Base-by-base conservation (phyloP, 2,888 invertebrate genomes). In the Proisotoma minuta region DNA sequence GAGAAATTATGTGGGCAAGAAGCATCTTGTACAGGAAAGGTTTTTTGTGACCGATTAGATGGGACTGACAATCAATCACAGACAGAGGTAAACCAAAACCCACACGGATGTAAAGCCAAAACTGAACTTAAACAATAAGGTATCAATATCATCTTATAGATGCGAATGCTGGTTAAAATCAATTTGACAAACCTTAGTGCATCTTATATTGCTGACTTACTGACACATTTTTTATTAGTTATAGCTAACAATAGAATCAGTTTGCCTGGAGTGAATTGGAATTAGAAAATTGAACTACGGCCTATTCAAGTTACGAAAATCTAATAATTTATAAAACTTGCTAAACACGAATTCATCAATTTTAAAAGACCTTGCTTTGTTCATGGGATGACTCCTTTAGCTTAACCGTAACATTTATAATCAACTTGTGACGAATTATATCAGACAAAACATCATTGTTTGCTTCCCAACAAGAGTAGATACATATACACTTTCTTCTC, bases 291-390 rank as follows among this genome's bases (percentile, higher is more conserved):
- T n/a, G n/a, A n/a, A n/a, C n/a, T n/a, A n/a, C n/a, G n/a, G n/a
- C n/a, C n/a, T n/a, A n/a, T n/a, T n/a, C n/a, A n/a, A n/a, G n/a
- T n/a, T n/a, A n/a, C n/a, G n/a, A n/a, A n/a, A n/a, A n/a, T n/a
- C n/a, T n/a, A n/a, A n/a, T n/a, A n/a, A n/a, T n/a, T n/a, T n/a
- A n/a, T 47, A 10, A 47, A 47, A 47, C 20, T 18, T 18, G n/a
- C 47, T 18, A 18, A 18, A 47, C 47, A 47, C 20, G 47, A 47
- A 5, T 18, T n/a, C 47, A 47, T 10, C 27, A 26, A 52, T 28
- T 28, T 34, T 34, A 8, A 34, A 34, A n/a, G 24, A 52, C 52
- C 52, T 52, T 52, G 52, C 52, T 28, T 52, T 52, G 52, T 52
- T 52, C n/a, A 34, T n/a, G n/a, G n/a, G n/a, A n/a, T n/a, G 15